Percentiles rank a stretch among this genome's conserved stretches.
Evolutionary conservation across 1,140 invertebrate genomes (phyloP).

Genomic region (Chelonus insularis): DNA sequence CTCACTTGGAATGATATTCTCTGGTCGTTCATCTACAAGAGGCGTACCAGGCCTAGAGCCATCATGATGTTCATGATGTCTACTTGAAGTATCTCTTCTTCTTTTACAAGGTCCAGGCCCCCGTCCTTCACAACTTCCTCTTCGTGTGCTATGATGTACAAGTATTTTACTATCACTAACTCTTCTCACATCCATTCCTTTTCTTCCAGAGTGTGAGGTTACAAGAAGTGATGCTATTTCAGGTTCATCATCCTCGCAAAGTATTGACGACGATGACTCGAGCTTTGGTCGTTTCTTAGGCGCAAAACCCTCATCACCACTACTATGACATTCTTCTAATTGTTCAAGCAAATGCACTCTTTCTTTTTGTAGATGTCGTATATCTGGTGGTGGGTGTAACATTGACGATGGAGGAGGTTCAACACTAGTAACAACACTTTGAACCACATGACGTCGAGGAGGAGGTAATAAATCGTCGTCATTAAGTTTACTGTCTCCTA

Average conservation of each 20-base stretch:
- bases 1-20: slow-evolving; percentile 72
- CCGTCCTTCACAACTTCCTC: slow-evolving; percentile 59
- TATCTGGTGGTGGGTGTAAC: slow-evolving; percentile 62
- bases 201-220: slow-evolving; percentile 55
- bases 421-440: slow-evolving; percentile 49
- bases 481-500: slow-evolving; percentile 49
- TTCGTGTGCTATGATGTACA: slow-evolving; percentile 56
- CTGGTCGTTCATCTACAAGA: slow-evolving; percentile 79
- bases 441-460: slow-evolving; percentile 47
- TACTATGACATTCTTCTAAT: slow-evolving; percentile 72
- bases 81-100: slow-evolving; percentile 49
- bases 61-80: slow-evolving; percentile 62
- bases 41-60: slow-evolving; percentile 80
- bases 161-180: slow-evolving; percentile 60
- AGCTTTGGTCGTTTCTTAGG: slow-evolving; percentile 69
- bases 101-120: slow-evolving; percentile 56
- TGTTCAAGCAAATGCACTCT: slow-evolving; percentile 71
- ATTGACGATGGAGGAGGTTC: slow-evolving; percentile 47
- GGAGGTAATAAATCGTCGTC: slow-evolving; percentile 45
- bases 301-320: slow-evolving; percentile 70
- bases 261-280: slow-evolving; percentile 56
- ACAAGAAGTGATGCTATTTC: slow-evolving; percentile 58
- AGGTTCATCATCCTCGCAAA: slow-evolving; percentile 58
- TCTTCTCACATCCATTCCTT: slow-evolving; percentile 62
- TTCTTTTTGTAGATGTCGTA: slow-evolving; percentile 72